Percentiles rank a stretch among this genome's conserved stretches.
These are phyloP conservation scores for Sphyrna mokarran DNA, from an alignment of 2,113 vertebrate genomes.

Conservation along the genomic window DNA sequence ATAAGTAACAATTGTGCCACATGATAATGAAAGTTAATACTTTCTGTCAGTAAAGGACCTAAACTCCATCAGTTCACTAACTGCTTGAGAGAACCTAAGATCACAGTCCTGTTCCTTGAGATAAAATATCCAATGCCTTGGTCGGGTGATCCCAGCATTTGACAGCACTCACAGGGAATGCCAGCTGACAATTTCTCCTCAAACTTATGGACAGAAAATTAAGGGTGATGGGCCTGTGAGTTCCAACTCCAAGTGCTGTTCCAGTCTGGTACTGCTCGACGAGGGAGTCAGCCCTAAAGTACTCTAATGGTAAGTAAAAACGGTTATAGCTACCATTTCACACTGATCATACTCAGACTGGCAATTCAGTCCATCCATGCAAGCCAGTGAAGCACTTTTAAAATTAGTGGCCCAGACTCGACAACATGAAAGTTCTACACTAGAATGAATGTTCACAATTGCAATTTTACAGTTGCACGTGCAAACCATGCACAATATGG, in stretches of 20 bases:
- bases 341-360: neutral
- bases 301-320: neutral
- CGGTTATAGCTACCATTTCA: neutral
- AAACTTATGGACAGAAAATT: neutral
- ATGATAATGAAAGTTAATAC: neutral
- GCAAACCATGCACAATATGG: neutral
- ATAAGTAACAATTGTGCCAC: neutral
- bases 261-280: neutral
- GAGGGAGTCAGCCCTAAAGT: neutral
- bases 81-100: neutral
- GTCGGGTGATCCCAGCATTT: neutral
- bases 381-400: neutral
- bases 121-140: neutral
- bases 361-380: neutral
- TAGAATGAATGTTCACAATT: neutral
- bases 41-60: neutral
- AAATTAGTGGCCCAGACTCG: neutral
- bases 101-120: neutral
- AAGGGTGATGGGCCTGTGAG: neutral
- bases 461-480: neutral
- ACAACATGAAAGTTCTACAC: neutral
- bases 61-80: neutral
- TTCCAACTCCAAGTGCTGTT: neutral
- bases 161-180: neutral
- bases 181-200: neutral